A percentile compares a stretch with the other conserved stretches of the same genome.
Conservation (phyloP, 2,888 invertebrate genomes). For the Diarsia dahlii region DNA sequence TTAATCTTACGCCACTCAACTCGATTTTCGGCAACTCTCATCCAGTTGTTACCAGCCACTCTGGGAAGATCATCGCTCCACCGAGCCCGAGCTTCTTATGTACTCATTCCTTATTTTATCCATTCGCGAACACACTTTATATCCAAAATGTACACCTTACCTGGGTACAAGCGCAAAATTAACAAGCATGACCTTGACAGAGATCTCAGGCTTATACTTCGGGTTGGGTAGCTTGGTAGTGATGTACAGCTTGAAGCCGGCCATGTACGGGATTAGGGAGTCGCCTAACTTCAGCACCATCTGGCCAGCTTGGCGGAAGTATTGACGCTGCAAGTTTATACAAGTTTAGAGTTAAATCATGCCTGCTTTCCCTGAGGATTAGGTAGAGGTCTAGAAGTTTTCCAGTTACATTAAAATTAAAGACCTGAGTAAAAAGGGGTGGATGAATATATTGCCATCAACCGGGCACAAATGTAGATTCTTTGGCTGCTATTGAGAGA, state of each 20-base stretch:
- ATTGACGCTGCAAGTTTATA: conserved; percentile 90
- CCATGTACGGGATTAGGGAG: conserved; percentile 94
- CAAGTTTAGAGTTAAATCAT: too few species aligned
- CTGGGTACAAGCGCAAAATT: conserved; percentile 97
- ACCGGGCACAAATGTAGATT: not conserved
- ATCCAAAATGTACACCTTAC: conserved; percentile 79
- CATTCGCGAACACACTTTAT: not conserved
- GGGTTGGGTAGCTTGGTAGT: conserved; percentile 97
- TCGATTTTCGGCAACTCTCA: too few species aligned
- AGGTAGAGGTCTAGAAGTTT: too few species aligned
- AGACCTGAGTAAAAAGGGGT: too few species aligned
- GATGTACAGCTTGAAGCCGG: conserved; percentile 95
- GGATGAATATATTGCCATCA: not conserved
- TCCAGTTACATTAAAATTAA: too few species aligned
- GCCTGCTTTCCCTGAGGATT: too few species aligned
- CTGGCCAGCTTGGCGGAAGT: conserved; percentile 94
- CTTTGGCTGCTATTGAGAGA: not conserved
- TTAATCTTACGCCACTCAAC: too few species aligned
- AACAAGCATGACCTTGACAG: conserved; percentile 96
- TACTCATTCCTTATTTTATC: too few species aligned
- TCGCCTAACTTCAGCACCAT: conserved; percentile 96
- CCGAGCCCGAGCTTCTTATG: too few species aligned
- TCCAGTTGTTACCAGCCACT: too few species aligned
- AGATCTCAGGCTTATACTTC: conserved; percentile 96
- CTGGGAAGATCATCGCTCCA: too few species aligned